These are phyloP conservation scores for Caenorhabditis imperialis DNA, from an alignment of 2,888 invertebrate species.

Conservation along the genomic window DNA sequence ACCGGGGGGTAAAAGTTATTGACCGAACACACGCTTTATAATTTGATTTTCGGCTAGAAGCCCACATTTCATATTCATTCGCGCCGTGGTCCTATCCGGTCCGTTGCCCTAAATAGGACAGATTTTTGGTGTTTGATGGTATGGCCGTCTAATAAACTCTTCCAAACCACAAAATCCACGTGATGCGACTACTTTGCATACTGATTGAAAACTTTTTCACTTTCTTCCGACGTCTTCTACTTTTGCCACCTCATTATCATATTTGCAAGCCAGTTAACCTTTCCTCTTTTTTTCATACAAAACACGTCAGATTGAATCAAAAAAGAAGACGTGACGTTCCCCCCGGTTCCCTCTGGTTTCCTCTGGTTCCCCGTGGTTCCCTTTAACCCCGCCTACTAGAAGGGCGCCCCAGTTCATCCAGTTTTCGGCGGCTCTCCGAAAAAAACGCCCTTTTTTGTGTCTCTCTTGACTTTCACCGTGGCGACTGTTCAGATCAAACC, in stretches of 20 bases:
- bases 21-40: constrained; percentile 17
- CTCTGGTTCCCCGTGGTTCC: too few relatives aligned
- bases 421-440: constrained; percentile 17
- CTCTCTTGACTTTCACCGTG: too few relatives aligned
- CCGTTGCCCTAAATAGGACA: neutral
- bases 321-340: too few relatives aligned
- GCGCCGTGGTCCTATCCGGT: neutral
- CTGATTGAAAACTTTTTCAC: constrained; percentile 38
- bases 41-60: constrained; percentile 21
- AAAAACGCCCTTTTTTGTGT: neutral
- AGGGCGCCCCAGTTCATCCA: constrained; percentile 33
- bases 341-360: too few relatives aligned
- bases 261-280: constrained; percentile 25
- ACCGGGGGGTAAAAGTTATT: constrained; percentile 12
- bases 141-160: constrained; percentile 4
- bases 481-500: too few relatives aligned
- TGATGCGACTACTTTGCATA: constrained; percentile 44
- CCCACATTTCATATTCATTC: too few relatives aligned
- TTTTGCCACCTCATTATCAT: constrained; percentile 39
- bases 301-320: too few relatives aligned
- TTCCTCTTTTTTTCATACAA: neutral
- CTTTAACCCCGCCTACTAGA: constrained; percentile 36
- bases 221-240: constrained; percentile 14
- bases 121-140: constrained; percentile 29
- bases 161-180: constrained; percentile 17